Evolutionary conservation across 2,113 vertebrate species (phyloP).

Genomic region (Oncorhynchus keta): DNA sequence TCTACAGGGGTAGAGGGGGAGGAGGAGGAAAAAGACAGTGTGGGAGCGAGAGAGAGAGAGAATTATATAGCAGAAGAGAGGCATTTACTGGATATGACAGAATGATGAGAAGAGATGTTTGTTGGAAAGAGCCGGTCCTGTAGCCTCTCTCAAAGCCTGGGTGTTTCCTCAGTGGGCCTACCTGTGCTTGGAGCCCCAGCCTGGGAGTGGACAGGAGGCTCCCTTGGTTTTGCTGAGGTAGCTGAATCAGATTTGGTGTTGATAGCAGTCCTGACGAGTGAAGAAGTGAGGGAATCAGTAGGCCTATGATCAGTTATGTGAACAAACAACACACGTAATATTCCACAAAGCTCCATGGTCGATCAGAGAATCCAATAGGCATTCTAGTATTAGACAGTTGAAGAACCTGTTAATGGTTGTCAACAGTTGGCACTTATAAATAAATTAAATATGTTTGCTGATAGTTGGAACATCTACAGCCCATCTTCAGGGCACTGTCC

Average conservation of each 20-base stretch:
- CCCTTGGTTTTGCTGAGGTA: conserved; percentile 96
- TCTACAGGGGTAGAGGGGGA: conserved; percentile 49
- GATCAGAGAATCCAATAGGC: not conserved
- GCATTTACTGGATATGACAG: not conserved
- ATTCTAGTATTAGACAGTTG: not conserved
- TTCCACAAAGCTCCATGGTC: too few species aligned
- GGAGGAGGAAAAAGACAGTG: conserved; percentile 36
- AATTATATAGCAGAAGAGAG: not conserved
- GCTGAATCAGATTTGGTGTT: conserved; percentile 91
- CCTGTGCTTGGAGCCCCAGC: conserved; percentile 86
- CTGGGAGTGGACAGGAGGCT: conserved; percentile 82
- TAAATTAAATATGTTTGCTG: too few species aligned
- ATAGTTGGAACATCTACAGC: too few species aligned
- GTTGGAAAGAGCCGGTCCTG: too few species aligned
- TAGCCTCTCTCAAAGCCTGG: not conserved
- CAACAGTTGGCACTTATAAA: not conserved
- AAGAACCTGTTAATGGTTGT: too few species aligned
- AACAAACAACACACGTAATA: not conserved
- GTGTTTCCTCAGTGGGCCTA: conserved; percentile 42
- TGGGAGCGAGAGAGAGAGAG: conserved; percentile 1
- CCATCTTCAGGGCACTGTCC: not conserved
- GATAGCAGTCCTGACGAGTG: conserved; percentile 80
- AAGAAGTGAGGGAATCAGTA: not conserved
- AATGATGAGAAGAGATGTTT: not conserved
- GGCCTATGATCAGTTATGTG: not conserved